Evolutionary conservation across 2,797 vertebrate genomes (phyloP), one percentile per base, ranked within the genome.

Genomic region (Staurois parvus): DNA sequence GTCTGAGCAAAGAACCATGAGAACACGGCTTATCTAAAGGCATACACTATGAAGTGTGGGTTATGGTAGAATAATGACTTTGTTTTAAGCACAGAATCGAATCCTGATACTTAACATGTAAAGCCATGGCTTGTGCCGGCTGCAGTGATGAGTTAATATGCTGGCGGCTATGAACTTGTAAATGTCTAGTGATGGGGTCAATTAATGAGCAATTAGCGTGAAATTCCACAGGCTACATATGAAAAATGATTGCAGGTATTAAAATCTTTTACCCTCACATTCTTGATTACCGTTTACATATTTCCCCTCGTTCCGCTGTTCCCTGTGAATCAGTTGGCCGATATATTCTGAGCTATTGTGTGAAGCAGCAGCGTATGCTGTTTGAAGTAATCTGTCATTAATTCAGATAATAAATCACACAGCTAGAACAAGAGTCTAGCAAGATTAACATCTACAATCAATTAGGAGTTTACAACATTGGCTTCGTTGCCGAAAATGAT

Each of bases 191-290:
- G 87, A 6, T 5, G 88, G 88, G 91, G 90, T 92, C 91, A 92
- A 91, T 91, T 91, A 90, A 89, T 87, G 84, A 89, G 89, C 90
- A 91, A 91, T 91, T 91, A 91, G 90, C 78, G 83, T 86, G 83
- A 87, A 52, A 45, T 89, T 90, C 91, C 90, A 87, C 85, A 91
- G 85, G 85, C 76, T 92, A 84, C 11, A 21, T 86, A 88, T 94
- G 94, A 94, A 91, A 93, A 93, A 94, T 93, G 93, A 94, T 91
- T 91, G 91, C 90, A 94, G 90, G 89, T 91, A 88, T 84, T 72
- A 52, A 32, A 73, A 89, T 87, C 72, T 88, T 88, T 89, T 87
- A 88, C 90, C 91, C 88, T 87, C 90, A 85, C 81, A 48, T 74
- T 85, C 82, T 79, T 21, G 32, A 74, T 62, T 42, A 45, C 5